A percentile compares a stretch with the other conserved stretches of the same genome.
Conservation (phyloP, 1,140 invertebrate species). For the Hylaeus anthracinus region DNA sequence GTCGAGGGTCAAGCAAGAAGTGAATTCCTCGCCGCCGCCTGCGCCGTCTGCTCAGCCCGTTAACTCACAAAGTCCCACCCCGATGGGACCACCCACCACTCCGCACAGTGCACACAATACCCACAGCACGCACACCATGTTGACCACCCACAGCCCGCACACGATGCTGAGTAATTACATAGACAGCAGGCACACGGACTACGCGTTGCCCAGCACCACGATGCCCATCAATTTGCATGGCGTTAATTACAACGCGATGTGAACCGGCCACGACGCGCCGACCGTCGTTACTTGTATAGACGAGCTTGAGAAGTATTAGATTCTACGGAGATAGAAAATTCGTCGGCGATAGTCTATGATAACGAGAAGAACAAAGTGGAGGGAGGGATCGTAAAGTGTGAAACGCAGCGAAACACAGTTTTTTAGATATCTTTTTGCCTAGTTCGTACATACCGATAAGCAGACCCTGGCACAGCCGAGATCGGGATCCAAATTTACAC, state of each 20-base stretch:
- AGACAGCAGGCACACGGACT: conserved; percentile 75
- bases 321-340: not conserved
- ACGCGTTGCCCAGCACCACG: conserved; percentile 78
- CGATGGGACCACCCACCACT: conserved; percentile 81
- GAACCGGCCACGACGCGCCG: conserved; percentile 68
- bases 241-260: conserved; percentile 88
- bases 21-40: conserved; percentile 72
- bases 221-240: conserved; percentile 86
- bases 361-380: not conserved
- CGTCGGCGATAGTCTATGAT: not conserved
- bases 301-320: conserved; percentile 56
- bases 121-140: conserved; percentile 78
- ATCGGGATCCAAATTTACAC: too few species aligned
- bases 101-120: conserved; percentile 77
- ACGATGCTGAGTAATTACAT: conserved; percentile 74
- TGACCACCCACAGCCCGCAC: conserved; percentile 73
- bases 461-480: too few species aligned
- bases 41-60: conserved; percentile 71
- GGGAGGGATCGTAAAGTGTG: not conserved
- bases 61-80: conserved; percentile 79
- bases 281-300: conserved; percentile 59
- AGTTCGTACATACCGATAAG: conserved; percentile 14
- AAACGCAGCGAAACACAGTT: conserved; percentile 15
- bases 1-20: conserved; percentile 85
- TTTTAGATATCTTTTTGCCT: conserved; percentile 32